Base-by-base conservation (phyloP, 2,113 vertebrate species). In the Rhinoderma darwinii region DNA sequence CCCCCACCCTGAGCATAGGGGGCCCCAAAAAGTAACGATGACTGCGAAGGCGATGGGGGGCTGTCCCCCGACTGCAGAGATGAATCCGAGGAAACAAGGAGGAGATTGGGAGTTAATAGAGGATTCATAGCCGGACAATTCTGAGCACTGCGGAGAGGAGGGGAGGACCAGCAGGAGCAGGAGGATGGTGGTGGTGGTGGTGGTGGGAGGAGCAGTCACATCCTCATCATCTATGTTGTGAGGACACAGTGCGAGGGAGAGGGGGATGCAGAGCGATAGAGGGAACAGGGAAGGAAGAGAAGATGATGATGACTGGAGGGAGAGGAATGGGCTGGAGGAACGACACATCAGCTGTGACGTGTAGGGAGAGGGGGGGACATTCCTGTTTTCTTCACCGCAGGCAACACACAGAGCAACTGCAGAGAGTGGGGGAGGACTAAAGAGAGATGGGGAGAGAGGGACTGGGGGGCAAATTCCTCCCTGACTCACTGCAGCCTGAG, bases 71-170 rank as follows among this genome's bases (percentile, higher is more conserved):
- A 15, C 68, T 87, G 86, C 17, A 82, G 68, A 70, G 86, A 51
- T 39, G 66, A 15, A 63, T 87, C 66, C 90, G 66, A 91, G 86
- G 32, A 94, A 89, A n/a, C 92, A 87, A 96, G 93, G 92, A 95
- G 94, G 89, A 95, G 91, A 89, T 93, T 95, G 83, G 94, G 93
- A 79, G 95, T 95, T 92, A 98, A 93, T 92, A 96, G 93, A 92
- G 96, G 96, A 94, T 97, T 97, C 97, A 98, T 98, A 93, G 93
- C 92, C 90, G 90, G 91, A 82, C 83, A 89, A 8, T 89, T 91
- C 89, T 87, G 27, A 5, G 86, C 70, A 74, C 79, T 66, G 30
- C 43, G 70, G 86, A 90, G 35, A 43, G 88, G 80, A 87, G n/a
- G 68, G 70, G 20, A 51, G 83, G 83, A 50, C 66, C 54, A 27